Base-by-base conservation (phyloP, 2,888 invertebrate species). In the Xylocampa areola region DNA sequence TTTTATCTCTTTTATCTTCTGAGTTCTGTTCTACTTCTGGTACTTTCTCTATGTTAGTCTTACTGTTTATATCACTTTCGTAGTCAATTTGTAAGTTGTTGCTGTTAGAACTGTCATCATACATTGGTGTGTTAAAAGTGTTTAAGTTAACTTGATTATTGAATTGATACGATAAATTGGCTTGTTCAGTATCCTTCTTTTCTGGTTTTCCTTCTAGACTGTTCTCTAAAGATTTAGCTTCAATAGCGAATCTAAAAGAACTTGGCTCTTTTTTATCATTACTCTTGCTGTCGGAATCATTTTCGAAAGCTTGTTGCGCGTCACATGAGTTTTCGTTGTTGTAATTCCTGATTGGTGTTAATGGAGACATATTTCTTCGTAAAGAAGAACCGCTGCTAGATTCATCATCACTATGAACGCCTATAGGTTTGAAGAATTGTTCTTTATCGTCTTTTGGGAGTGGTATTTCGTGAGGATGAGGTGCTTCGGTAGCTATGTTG, bases 251-350 rank as follows among this genome's bases (percentile, higher is more conserved):
- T 73, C 89, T 82, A 51, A 94, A 93, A 0, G 88, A 76, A 69
- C 83, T 92, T 0, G 90, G 89, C 64, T 89, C 89, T 76, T 87
- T 87, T 47, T 82, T 87, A 1, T 85, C 88, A 35, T 85, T 83
- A 43, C 60, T 79, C 76, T 87, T 90, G 32, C 78, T 80, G 29
- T 77, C 77, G 8, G 85, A 82, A 63, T 88, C 86, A 62, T 89
- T 86, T 61, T 94, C 93, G 48, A 92, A 94, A 0, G 86, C 93
- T 75, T 92, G 94, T 66, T 93, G 93, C 1, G 94, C 94, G 41
- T 94, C 94, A 70, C 87, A 92, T 0, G 94, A 94, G 52, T 94
- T 93, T 68, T 94, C 94, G 67, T 92, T 92, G 62, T 91, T 90
- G 29, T 87, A 94, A 75, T 92, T 93, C 45, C 93, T 85, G 30